Evolutionary conservation across 2,797 vertebrate genomes (phyloP).

Genomic region (Mareca strepera): DNA sequence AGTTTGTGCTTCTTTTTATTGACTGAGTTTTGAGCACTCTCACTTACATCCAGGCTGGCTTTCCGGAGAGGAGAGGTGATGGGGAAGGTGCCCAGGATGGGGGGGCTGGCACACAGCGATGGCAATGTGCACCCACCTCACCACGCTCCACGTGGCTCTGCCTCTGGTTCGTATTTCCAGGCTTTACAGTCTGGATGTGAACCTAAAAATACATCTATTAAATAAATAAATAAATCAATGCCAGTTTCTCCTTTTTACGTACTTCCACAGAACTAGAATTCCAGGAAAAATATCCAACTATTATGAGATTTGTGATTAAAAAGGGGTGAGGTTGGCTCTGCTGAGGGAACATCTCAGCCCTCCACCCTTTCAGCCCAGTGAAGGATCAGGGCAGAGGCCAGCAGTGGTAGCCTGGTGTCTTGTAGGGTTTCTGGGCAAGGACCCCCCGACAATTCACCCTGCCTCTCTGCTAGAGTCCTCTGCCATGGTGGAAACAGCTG

Average conservation of each 20-base stretch:
- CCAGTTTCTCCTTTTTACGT: neutral
- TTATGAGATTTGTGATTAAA: neutral
- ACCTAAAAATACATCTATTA: neutral
- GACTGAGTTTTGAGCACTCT: neutral
- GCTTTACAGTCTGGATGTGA: neutral
- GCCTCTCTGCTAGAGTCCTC: neutral
- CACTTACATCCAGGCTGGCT: neutral
- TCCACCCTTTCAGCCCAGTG: neutral
- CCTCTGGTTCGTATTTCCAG: neutral
- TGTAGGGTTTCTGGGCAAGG: neutral
- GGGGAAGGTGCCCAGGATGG: neutral
- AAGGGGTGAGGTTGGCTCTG: neutral
- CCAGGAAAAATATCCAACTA: neutral
- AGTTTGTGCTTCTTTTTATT: neutral
- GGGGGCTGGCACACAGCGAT: neutral
- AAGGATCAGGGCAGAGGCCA: neutral
- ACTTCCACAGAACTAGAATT: neutral
- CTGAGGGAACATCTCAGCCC: neutral
- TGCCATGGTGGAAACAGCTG: rapidly evolving
- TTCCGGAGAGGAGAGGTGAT: neutral
- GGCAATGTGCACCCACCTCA: rapidly evolving
- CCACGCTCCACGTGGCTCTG: neutral
- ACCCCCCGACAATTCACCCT: neutral
- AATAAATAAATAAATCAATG: neutral
- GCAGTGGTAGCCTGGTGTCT: rapidly evolving